Evolutionary conservation across 2,113 vertebrate species (phyloP).

Genomic region (Oriolus oriolus): DNA sequence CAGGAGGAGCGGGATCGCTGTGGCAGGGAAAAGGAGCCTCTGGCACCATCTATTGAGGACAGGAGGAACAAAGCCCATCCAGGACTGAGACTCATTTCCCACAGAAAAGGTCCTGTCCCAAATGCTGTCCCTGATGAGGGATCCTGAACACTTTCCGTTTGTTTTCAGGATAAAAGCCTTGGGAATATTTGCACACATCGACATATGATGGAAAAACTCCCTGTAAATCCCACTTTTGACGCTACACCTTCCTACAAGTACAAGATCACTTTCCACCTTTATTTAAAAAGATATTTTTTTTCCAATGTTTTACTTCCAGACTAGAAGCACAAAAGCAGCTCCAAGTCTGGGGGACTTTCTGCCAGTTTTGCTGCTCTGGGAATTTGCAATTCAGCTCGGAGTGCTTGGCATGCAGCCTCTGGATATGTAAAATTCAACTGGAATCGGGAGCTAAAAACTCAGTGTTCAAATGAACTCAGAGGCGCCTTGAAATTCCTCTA

Average conservation of each 20-base stretch:
- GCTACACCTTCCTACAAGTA: background rate
- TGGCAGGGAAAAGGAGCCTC: slow-evolving; percentile 34
- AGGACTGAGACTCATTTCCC: background rate
- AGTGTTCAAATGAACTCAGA: background rate
- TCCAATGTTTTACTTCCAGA: background rate
- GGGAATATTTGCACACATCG: background rate
- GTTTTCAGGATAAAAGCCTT: background rate
- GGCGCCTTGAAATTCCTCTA: background rate
- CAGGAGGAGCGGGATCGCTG: background rate
- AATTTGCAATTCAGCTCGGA: background rate
- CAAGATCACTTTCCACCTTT: background rate
- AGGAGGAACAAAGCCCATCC: slow-evolving; percentile 16
- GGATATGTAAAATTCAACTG: background rate
- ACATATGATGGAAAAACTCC: background rate
- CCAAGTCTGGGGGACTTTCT: background rate
- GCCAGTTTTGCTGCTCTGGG: background rate
- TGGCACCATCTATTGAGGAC: slow-evolving; percentile 60
- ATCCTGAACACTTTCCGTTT: fast-evolving
- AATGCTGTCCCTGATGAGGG: background rate
- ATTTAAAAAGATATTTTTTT: background rate
- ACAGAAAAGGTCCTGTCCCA: background rate
- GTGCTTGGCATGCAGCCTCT: background rate
- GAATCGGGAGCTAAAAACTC: background rate
- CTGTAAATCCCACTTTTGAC: background rate
- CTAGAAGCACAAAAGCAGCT: background rate